These are phyloP conservation scores for Xiphydria camelus DNA, from an alignment of 2,888 invertebrate genomes.

Conservation along the genomic window DNA sequence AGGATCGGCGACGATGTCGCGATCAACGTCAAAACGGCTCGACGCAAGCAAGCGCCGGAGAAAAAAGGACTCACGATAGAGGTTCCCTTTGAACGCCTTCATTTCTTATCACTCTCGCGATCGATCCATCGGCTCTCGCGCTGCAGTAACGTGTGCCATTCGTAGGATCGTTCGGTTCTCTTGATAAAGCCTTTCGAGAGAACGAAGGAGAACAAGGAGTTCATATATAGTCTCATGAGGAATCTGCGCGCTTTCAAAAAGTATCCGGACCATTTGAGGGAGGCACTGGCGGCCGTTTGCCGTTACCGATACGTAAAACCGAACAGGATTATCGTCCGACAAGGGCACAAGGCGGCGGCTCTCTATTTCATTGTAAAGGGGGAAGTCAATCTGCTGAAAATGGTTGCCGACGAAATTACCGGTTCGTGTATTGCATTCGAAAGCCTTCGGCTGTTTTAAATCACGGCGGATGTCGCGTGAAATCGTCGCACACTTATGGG, in stretches of 20 bases:
- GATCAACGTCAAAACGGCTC: conserved; percentile 28
- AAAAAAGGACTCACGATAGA: conserved; percentile 32
- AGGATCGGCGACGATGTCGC: conserved; percentile 33
- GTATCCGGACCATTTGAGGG: conserved; percentile 62
- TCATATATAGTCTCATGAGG: conserved; percentile 36
- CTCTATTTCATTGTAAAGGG: conserved; percentile 71
- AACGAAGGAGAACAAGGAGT: conserved; percentile 25
- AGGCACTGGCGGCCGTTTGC: conserved; percentile 64
- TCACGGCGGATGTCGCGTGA: neutral
- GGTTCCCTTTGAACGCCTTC: no score
- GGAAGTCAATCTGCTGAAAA: conserved; percentile 61
- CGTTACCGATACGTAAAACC: conserved; percentile 67
- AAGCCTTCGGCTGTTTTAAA: neutral
- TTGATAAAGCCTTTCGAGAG: conserved; percentile 30
- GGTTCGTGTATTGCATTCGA: conserved; percentile 24
- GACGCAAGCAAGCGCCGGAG: conserved; percentile 27
- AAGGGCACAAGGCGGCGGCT: conserved; percentile 64
- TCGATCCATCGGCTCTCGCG: no score
- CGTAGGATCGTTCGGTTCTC: conserved; percentile 44
- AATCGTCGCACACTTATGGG: no score
- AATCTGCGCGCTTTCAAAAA: conserved; percentile 37
- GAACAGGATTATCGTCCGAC: conserved; percentile 65
- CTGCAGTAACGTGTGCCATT: neutral
- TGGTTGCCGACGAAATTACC: conserved; percentile 59
- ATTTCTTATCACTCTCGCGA: no score